These are phyloP conservation scores for Drosophila auraria DNA, from an alignment of 1,140 invertebrate species.

Conservation along the genomic window DNA sequence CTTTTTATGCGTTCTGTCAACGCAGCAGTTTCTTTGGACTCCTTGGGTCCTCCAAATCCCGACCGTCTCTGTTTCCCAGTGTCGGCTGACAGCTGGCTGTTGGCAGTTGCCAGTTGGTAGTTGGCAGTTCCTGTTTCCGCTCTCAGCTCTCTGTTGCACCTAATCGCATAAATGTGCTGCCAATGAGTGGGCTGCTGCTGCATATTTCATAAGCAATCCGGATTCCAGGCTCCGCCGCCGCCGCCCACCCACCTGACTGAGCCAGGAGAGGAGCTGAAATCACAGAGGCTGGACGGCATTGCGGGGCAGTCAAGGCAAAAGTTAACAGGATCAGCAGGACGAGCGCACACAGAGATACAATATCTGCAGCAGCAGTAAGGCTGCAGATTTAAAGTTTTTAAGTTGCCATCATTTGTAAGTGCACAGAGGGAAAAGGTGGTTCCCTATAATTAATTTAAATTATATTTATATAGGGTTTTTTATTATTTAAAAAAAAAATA, in stretches of 20 bases:
- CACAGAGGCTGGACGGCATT: slow-evolving; percentile 21
- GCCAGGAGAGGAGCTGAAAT: neutral
- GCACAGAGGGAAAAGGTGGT: neutral
- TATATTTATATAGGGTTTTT: neutral
- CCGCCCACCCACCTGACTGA: neutral
- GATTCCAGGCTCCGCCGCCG: neutral
- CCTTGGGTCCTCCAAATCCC: slow-evolving; percentile 22
- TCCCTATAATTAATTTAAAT: neutral
- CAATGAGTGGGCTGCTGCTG: slow-evolving; percentile 70
- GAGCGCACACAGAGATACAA: slow-evolving; percentile 9
- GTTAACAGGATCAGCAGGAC: slow-evolving; percentile 52
- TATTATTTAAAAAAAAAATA: no score
- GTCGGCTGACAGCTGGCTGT: slow-evolving; percentile 53
- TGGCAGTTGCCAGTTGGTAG: slow-evolving; percentile 59
- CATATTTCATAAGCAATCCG: slow-evolving; percentile 78
- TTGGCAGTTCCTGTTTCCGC: slow-evolving; percentile 37
- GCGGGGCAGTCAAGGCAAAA: slow-evolving; percentile 41
- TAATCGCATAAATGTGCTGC: slow-evolving; percentile 81
- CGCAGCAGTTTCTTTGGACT: slow-evolving; percentile 62
- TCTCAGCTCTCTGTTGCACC: slow-evolving; percentile 58
- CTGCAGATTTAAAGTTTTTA: slow-evolving; percentile 49
- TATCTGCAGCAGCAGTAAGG: slow-evolving; percentile 33
- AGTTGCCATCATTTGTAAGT: slow-evolving; percentile 40
- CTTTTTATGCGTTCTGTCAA: slow-evolving; percentile 72
- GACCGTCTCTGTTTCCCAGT: slow-evolving; percentile 29